These are phyloP conservation scores for Grantiella picta DNA, from an alignment of 2,113 vertebrate species.

Conservation along the genomic window DNA sequence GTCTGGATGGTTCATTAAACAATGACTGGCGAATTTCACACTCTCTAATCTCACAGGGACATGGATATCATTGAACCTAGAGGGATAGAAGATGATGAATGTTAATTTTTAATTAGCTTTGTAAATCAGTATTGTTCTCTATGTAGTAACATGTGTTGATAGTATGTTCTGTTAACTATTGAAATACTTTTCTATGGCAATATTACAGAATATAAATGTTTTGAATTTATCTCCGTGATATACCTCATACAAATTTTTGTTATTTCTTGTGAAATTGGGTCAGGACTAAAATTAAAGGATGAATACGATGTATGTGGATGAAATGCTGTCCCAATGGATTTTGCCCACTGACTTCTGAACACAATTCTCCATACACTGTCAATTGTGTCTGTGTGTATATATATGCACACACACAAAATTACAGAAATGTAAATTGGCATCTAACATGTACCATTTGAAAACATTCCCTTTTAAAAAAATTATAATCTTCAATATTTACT, in stretches of 20 bases:
- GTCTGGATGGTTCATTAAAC: conserved; percentile 99
- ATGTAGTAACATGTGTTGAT: background rate
- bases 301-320: accelerated
- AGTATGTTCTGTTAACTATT: background rate
- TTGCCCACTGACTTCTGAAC: background rate
- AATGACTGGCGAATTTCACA: conserved; percentile 99
- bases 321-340: background rate
- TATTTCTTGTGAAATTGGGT: background rate
- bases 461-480: background rate
- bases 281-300: background rate
- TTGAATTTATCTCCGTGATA: background rate
- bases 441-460: background rate
- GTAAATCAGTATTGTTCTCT: conserved; percentile 23
- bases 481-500: background rate
- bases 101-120: conserved; percentile 60
- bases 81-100: conserved; percentile 19
- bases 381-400: accelerated
- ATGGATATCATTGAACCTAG: conserved; percentile 99
- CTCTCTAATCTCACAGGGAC: conserved; percentile 98
- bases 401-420: background rate
- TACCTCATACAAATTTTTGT: background rate
- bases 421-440: background rate
- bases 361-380: background rate
- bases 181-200: background rate
- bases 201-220: background rate